A percentile compares a stretch with the other conserved stretches of the same genome.
These are phyloP conservation scores for Gisinianus flammeolus DNA, from an alignment of 2,888 invertebrate species.

Conservation along the genomic window DNA sequence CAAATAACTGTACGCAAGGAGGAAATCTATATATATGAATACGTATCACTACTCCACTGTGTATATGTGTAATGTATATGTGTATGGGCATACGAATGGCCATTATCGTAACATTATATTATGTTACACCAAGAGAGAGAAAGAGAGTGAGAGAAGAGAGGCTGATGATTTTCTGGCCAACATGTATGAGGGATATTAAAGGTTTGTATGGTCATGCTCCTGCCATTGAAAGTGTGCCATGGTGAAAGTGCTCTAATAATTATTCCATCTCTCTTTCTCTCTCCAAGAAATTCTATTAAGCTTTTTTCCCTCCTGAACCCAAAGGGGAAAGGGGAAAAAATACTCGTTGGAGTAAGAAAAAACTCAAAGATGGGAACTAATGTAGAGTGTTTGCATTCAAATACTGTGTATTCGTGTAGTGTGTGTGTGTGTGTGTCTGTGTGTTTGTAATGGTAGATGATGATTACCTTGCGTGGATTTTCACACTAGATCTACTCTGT, in stretches of 20 bases:
- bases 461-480: conserved; percentile 32
- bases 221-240: background rate
- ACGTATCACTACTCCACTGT: too few species aligned
- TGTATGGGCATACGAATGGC: too few species aligned
- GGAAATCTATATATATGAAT: too few species aligned
- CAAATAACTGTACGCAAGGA: too few species aligned
- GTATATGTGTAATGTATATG: too few species aligned
- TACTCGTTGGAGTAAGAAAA: background rate
- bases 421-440: background rate
- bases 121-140: too few species aligned
- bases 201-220: background rate
- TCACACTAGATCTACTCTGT: background rate
- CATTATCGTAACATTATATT: too few species aligned
- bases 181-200: too few species aligned
- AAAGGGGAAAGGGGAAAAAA: background rate
- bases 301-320: background rate
- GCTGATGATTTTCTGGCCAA: too few species aligned
- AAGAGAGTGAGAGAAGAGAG: too few species aligned
- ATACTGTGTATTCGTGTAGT: background rate
- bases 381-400: background rate
- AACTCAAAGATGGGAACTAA: background rate
- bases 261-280: background rate
- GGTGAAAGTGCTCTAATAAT: background rate
- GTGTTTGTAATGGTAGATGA: background rate
- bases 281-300: background rate